A percentile compares a stretch with the other conserved stretches of the same genome.
Conservation (phyloP, 2,113 vertebrate species). For the Mohoua ochrocephala region DNA sequence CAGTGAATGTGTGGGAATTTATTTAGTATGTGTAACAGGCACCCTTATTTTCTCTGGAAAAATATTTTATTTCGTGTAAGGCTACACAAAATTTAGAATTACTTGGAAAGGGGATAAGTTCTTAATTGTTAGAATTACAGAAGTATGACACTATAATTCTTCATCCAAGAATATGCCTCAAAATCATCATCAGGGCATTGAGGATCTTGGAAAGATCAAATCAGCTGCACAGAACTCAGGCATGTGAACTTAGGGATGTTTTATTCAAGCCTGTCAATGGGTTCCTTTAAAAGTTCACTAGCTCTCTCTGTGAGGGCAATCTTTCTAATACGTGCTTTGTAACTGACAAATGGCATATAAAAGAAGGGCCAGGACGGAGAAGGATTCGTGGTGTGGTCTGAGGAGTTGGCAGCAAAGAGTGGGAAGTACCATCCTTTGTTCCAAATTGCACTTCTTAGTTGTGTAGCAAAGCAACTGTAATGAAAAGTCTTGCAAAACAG, state of each 20-base stretch:
- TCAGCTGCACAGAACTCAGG: background rate
- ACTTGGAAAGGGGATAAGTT: background rate
- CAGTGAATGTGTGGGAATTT: background rate
- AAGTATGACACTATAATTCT: background rate
- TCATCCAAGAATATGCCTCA: background rate
- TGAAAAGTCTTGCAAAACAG: background rate
- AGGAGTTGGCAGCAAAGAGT: background rate
- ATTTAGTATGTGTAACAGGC: background rate
- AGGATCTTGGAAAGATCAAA: background rate
- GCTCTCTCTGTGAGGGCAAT: background rate
- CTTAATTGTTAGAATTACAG: background rate
- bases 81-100: background rate
- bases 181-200: background rate
- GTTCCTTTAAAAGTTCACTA: background rate
- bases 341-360: background rate
- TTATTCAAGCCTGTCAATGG: background rate
- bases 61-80: background rate
- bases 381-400: background rate
- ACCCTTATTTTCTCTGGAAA: background rate
- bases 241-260: background rate
- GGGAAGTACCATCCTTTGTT: background rate
- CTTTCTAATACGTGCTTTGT: background rate
- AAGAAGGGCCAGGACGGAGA: background rate
- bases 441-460: background rate
- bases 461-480: background rate